These are phyloP conservation scores for Gryllus bimaculatus DNA, from an alignment of 1,140 invertebrate species.

Conservation along the genomic window DNA sequence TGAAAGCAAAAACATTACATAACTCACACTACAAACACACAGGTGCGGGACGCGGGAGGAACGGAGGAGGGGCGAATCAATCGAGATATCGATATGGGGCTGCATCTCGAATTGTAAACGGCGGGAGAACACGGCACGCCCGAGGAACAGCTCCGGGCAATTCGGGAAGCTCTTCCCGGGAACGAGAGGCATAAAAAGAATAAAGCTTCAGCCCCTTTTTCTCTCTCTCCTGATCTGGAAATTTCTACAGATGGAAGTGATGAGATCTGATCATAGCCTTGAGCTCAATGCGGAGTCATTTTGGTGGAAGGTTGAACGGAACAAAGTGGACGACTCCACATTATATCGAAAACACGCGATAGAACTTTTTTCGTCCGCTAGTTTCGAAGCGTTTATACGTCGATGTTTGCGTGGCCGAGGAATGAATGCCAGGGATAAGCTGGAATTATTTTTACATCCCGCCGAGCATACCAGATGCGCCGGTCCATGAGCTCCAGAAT, in stretches of 20 bases:
- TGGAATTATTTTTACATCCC: too few relatives aligned
- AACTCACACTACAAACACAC: neutral
- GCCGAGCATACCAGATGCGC: too few relatives aligned
- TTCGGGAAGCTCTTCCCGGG: neutral
- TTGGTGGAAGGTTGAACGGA: neutral
- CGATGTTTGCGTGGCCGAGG: neutral
- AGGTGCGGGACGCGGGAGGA: neutral
- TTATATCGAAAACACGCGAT: neutral
- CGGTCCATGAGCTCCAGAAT: too few relatives aligned
- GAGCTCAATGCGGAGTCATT: neutral
- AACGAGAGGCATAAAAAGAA: neutral
- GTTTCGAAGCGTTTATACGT: neutral
- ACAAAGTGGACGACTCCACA: neutral
- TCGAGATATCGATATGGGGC: neutral
- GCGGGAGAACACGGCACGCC: neutral
- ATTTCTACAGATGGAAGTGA: neutral
- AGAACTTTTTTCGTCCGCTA: neutral
- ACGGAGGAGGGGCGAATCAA: neutral
- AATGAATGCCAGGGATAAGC: too few relatives aligned
- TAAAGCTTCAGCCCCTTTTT: neutral
- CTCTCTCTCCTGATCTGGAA: neutral
- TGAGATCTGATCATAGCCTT: neutral
- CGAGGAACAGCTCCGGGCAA: neutral
- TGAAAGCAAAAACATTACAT: neutral
- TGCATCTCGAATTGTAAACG: neutral